phyloP scores from a whole-genome alignment of 2,113 vertebrate species.

The Australoheros scitulus region DNA sequence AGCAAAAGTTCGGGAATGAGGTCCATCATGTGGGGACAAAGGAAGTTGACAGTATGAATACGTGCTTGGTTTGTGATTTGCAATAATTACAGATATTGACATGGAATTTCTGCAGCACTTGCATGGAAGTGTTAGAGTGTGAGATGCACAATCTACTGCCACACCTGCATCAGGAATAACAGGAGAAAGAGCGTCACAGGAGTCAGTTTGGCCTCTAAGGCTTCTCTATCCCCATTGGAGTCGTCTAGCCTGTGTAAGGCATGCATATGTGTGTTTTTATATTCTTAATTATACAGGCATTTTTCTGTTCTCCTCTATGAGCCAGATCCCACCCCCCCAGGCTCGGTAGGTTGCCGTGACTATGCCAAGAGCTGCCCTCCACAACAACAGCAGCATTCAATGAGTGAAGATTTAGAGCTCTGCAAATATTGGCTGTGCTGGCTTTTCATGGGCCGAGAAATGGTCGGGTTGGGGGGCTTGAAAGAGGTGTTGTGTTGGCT shows the following conservation, averaged over 20 bases:
- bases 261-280: conserved; percentile 64
- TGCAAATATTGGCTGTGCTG: conserved; percentile 58
- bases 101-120: background rate
- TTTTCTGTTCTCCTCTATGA: conserved; percentile 53
- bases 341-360: conserved; percentile 63
- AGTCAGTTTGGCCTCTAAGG: conserved; percentile 16
- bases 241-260: conserved; percentile 2
- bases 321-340: conserved; percentile 60
- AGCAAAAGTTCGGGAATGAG: conserved; percentile 8
- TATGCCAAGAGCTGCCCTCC: conserved; percentile 65
- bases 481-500: background rate
- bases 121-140: background rate
- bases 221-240: conserved; percentile 22
- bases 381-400: conserved; percentile 74
- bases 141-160: background rate
- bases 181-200: conserved; percentile 28
- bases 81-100: background rate
- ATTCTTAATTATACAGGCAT: conserved; percentile 63
- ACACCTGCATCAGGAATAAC: conserved; percentile 9
- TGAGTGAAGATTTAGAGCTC: conserved; percentile 64
- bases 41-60: background rate
- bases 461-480: conserved; percentile 18
- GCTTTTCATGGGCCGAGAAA: conserved; percentile 37
- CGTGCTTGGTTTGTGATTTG: background rate
- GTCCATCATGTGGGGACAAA: background rate